Evolutionary conservation across 2,888 invertebrate species (phyloP).

Genomic region (Zonitis immaculata): DNA sequence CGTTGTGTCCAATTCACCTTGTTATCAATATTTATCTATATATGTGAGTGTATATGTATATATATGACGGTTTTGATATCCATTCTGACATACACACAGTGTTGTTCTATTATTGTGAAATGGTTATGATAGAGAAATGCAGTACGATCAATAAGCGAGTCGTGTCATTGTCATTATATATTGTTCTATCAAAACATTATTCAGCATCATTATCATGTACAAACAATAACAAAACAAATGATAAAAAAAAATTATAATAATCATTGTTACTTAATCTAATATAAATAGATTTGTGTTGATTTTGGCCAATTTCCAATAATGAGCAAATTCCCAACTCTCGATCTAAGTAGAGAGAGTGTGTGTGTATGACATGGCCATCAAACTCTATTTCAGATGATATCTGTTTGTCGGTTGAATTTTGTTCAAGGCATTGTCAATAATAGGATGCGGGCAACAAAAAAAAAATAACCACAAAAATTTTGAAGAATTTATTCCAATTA

Average conservation of each 20-base stretch:
- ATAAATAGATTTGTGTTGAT: not conserved
- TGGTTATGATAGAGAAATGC: constrained; percentile 17
- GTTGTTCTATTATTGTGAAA: constrained; percentile 10
- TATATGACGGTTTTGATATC: constrained; percentile 9
- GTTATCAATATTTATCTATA: constrained; percentile 20
- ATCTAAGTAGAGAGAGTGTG: constrained; percentile 15
- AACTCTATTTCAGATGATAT: constrained; percentile 10
- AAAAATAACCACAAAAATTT: not conserved
- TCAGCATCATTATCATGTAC: constrained; percentile 8
- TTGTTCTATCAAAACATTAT: constrained; percentile 10
- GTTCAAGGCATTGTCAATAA: constrained; percentile 14
- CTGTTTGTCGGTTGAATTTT: constrained; percentile 11
- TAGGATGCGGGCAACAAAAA: constrained; percentile 3
- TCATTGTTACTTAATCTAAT: too few relatives aligned
- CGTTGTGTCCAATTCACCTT: constrained; percentile 15
- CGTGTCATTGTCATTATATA: constrained; percentile 3
- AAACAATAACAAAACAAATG: constrained; percentile 6
- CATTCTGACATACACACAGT: constrained; percentile 11
- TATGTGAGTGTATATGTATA: not conserved
- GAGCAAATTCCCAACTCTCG: too few relatives aligned
- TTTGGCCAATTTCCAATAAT: not conserved
- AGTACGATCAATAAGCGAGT: constrained; percentile 11
- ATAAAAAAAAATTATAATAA: too few relatives aligned
- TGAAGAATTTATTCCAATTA: too few relatives aligned
- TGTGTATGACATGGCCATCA: constrained; percentile 21